Base-by-base conservation (phyloP, 2,888 invertebrate genomes). In the Drosophila austrosaltans region DNA sequence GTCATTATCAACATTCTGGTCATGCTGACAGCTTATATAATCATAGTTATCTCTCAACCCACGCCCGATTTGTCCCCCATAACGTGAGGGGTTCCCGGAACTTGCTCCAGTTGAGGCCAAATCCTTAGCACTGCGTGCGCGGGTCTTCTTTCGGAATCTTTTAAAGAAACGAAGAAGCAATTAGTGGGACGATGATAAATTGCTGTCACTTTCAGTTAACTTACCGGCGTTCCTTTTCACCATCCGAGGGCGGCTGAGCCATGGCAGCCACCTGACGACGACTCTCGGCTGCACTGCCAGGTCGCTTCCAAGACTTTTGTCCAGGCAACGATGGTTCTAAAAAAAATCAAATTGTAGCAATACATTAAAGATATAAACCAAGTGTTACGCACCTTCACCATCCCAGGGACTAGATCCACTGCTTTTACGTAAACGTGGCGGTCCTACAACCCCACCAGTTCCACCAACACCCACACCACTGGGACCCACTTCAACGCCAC, bases 331-430 rank as follows among this genome's bases (percentile, higher is more conserved):
- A 72, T 8, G 90, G 89, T 65, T 91, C 91, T 91, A 65, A 7
- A 22, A 10, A 61, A 59, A 22, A 66, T 10, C 60, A 53, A 40
- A 40, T 25, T 0, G 3, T 0, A 48, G 12, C 10, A 12, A 6
- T 16, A 22, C 10, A 36, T 36, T 25, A 16, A 6, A 63, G 56
- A n/a, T 8, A 1, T 8, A 0, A 1, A 1, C 44, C 0, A 1
- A 39, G 5, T 6, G 22, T 36, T 2, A 69, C 72, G 69, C 70
- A 92, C 92, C 92, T 79, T 92, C 92, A 6, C 92, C 92, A 82
- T 95, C 95, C 93, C 95, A 94, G 12, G 95, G 93, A 54, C 92
- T 92, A 0, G 92, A 92, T 32, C 92, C 92, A 63, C 92, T 92
- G 77, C 92, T 92, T 64, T 92, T 92, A 40, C 92, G 90, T 58